These are phyloP conservation scores for Ivindomyrus marchei DNA, from an alignment of 2,113 vertebrate genomes.

Conservation along the genomic window DNA sequence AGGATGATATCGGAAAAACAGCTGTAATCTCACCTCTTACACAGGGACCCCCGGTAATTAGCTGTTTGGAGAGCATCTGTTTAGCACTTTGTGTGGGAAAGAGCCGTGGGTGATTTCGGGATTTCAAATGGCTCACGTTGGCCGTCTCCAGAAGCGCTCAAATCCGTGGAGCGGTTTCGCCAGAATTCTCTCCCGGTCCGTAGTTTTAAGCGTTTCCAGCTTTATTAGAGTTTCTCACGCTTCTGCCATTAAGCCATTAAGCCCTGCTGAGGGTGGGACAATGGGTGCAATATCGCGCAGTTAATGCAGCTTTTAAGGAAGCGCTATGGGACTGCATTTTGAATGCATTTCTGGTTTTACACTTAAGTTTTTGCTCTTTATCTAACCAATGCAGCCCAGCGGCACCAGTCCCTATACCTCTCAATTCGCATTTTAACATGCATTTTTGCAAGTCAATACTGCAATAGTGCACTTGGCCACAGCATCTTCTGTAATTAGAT, in stretches of 20 bases:
- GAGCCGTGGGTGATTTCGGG: not conserved
- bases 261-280: not conserved
- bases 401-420: not conserved
- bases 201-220: not conserved
- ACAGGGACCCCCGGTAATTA: not conserved
- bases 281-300: not conserved
- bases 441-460: not conserved
- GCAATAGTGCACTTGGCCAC: not conserved
- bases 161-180: not conserved
- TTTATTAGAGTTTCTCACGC: not conserved
- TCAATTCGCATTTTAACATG: not conserved
- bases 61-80: not conserved
- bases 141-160: not conserved
- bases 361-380: not conserved
- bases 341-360: not conserved
- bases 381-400: not conserved
- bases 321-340: not conserved
- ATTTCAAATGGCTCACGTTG: not conserved
- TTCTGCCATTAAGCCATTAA: not conserved
- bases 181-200: not conserved
- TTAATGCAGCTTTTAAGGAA: not conserved
- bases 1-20: not conserved
- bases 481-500: not conserved
- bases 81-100: not conserved
- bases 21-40: not conserved